These are phyloP conservation scores for Armadillidium nasatum DNA, from an alignment of 1,140 invertebrate genomes.

Conservation along the genomic window DNA sequence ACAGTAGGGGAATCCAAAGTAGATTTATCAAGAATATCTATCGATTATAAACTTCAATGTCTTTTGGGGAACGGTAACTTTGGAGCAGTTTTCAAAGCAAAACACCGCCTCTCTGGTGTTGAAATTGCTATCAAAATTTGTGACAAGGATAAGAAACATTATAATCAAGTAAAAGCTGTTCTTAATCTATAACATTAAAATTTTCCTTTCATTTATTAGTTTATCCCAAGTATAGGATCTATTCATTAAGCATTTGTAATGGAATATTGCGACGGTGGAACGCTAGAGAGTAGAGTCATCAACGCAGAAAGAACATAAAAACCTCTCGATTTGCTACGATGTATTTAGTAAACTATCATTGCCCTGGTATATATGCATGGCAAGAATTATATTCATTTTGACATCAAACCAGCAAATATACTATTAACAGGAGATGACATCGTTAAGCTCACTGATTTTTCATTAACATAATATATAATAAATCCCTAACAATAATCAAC, in stretches of 20 bases:
- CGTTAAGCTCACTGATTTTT: neutral
- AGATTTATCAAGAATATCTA: neutral
- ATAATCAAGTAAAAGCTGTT: neutral
- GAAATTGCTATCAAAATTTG: neutral
- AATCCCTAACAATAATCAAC: neutral
- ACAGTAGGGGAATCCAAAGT: neutral
- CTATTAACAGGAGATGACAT: neutral
- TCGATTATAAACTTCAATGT: neutral
- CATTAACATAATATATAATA: neutral
- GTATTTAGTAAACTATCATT: conserved; percentile 1
- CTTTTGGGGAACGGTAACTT: neutral
- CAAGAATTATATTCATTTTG: neutral
- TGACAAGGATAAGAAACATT: neutral
- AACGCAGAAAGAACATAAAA: neutral
- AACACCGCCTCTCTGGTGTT: neutral
- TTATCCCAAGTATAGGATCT: neutral
- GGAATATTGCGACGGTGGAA: neutral
- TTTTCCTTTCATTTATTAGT: conserved; percentile 1
- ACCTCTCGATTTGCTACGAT: neutral
- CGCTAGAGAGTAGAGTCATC: neutral
- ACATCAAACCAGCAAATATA: neutral
- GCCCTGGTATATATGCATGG: neutral
- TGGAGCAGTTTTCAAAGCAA: neutral
- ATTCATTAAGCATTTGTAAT: neutral
- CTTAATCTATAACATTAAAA: neutral